These are phyloP conservation scores for Smithornis capensis DNA, from an alignment of 2,113 vertebrate genomes.

Conservation along the genomic window DNA sequence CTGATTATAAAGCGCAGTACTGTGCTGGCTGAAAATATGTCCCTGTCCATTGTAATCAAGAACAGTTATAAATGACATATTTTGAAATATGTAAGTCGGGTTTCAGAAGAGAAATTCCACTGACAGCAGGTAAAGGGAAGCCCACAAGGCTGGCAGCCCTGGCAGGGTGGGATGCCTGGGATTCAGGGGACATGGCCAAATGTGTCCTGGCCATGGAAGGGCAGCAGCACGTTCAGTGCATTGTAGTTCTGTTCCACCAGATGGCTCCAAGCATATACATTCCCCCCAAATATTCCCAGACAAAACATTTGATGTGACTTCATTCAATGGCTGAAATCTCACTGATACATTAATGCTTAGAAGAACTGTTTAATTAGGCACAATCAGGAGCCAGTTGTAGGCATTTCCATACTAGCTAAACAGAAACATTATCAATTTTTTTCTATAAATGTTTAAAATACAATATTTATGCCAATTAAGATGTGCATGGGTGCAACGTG, in stretches of 20 bases:
- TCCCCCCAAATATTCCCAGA: background rate
- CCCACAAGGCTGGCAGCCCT: accelerated
- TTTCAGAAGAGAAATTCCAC: background rate
- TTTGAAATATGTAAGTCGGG: background rate
- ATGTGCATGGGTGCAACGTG: background rate
- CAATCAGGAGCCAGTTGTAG: background rate
- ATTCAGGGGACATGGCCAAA: background rate
- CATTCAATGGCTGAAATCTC: background rate
- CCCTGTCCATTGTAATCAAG: background rate
- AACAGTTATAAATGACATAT: background rate
- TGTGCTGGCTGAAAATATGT: background rate
- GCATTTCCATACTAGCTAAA: conserved; percentile 8
- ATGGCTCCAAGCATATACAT: conserved; percentile 56
- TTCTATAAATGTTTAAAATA: conserved; percentile 51
- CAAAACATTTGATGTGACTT: background rate
- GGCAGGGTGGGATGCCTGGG: background rate
- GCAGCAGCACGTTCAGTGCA: background rate
- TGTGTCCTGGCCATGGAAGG: background rate
- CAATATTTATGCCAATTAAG: conserved; percentile 19
- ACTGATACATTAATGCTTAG: background rate
- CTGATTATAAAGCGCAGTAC: background rate
- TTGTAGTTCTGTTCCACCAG: conserved; percentile 54
- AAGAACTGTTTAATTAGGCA: conserved; percentile 48
- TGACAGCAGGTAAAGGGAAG: background rate
- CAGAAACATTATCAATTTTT: conserved; percentile 4